Evolutionary conservation across 2,797 vertebrate genomes (phyloP).

Genomic region (Arnoldichthys spilopterus): DNA sequence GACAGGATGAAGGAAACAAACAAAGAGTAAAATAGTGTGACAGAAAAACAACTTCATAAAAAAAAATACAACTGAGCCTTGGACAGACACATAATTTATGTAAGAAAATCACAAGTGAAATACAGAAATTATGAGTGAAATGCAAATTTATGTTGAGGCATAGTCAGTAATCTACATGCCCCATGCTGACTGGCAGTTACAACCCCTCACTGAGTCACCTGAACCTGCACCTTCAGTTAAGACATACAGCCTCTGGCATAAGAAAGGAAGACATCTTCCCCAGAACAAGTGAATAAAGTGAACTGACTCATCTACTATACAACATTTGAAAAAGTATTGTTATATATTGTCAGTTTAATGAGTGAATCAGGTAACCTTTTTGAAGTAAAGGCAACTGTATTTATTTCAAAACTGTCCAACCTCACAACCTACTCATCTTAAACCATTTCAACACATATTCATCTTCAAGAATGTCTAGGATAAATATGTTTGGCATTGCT

Average conservation of each 20-base stretch:
- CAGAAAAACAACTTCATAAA: conserved; percentile 8
- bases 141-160: background rate
- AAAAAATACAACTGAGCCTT: background rate
- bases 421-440: background rate
- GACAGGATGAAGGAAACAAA: background rate
- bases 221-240: background rate
- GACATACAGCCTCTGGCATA: background rate
- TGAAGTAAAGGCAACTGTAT: background rate
- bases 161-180: background rate
- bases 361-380: background rate
- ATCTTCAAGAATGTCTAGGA: conserved; percentile 8
- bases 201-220: background rate
- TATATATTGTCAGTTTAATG: background rate
- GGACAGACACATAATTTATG: background rate
- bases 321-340: background rate
- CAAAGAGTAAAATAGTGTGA: background rate
- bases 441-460: conserved; percentile 17
- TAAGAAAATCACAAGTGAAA: background rate
- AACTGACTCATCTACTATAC: background rate
- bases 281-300: background rate
- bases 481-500: conserved; percentile 39
- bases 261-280: background rate
- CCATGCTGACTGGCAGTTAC: background rate
- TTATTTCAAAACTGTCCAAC: conserved; percentile 27
- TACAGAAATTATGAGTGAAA: too few relatives aligned